Percentiles rank a stretch among this genome's conserved stretches.
These are phyloP conservation scores for Rhimphoctona megacephalus DNA, from an alignment of 2,888 invertebrate genomes.

Conservation along the genomic window DNA sequence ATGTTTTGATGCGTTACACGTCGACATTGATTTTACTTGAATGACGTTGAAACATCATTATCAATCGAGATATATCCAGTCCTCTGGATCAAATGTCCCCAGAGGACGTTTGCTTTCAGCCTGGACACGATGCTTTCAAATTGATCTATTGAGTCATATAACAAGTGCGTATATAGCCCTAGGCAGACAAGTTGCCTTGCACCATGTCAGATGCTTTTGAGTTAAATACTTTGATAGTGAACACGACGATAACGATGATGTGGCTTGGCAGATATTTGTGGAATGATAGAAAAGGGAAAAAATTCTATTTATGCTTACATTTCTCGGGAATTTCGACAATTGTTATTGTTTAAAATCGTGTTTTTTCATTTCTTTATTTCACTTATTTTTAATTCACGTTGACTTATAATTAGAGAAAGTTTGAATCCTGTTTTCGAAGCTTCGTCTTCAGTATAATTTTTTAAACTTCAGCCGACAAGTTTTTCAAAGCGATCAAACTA, in stretches of 20 bases:
- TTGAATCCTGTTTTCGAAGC: background rate
- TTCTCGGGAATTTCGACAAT: background rate
- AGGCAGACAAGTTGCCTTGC: constrained; percentile 66
- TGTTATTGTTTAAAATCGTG: background rate
- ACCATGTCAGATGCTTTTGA: constrained; percentile 45
- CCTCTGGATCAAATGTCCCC: constrained; percentile 65
- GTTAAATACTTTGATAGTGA: constrained; percentile 46
- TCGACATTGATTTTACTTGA: background rate
- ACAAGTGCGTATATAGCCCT: constrained; percentile 63
- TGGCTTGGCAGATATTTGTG: background rate
- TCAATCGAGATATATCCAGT: constrained; percentile 61
- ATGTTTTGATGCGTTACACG: background rate
- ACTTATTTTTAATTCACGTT: background rate
- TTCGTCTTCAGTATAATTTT: background rate
- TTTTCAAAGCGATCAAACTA: constrained; percentile 63
- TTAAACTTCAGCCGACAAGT: background rate
- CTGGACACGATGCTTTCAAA: constrained; percentile 61
- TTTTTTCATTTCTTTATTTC: background rate
- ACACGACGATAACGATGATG: constrained; percentile 25
- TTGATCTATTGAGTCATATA: constrained; percentile 69
- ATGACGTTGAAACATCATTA: constrained; percentile 62
- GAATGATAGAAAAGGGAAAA: background rate
- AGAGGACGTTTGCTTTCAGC: constrained; percentile 65
- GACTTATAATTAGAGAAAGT: background rate
- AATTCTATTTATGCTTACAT: background rate